Percentiles rank a stretch among this genome's conserved stretches.
Evolutionary conservation across 2,888 invertebrate species (phyloP).

Genomic region (Cynaeus angustus): DNA sequence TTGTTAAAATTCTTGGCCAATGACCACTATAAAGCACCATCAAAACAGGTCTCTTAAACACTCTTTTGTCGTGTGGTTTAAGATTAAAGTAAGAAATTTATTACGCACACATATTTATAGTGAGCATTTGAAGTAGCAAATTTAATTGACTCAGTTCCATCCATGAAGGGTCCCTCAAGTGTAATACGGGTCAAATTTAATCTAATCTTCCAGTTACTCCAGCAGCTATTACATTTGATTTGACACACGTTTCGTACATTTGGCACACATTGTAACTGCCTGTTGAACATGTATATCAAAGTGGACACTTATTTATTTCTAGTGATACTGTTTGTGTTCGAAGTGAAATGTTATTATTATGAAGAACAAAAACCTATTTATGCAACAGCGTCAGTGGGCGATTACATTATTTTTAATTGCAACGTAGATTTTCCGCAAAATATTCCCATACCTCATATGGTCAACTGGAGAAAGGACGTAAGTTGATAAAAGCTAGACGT

Average conservation of each 20-base stretch:
- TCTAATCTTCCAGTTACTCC: slow-evolving; percentile 48
- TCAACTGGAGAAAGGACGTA: slow-evolving; percentile 94
- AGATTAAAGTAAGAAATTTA: slow-evolving; percentile 19
- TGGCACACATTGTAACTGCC: neutral
- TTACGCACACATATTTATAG: slow-evolving; percentile 16
- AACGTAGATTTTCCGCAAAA: slow-evolving; percentile 91
- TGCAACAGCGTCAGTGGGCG: slow-evolving; percentile 82
- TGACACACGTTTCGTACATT: slow-evolving; percentile 34
- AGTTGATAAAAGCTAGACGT: no score
- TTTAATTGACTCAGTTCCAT: slow-evolving; percentile 15
- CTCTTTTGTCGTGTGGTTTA: no score
- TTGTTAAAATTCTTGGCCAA: no score
- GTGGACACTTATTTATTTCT: slow-evolving; percentile 3
- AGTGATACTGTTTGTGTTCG: slow-evolving; percentile 15
- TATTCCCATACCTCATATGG: slow-evolving; percentile 87
- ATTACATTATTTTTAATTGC: slow-evolving; percentile 87
- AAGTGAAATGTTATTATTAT: slow-evolving; percentile 60
- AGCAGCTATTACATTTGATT: slow-evolving; percentile 48
- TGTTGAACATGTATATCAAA: slow-evolving; percentile 12
- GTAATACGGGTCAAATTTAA: slow-evolving; percentile 47
- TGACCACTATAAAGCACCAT: no score
- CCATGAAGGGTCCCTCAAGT: slow-evolving; percentile 36
- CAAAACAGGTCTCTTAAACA: no score
- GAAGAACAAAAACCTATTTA: slow-evolving; percentile 66
- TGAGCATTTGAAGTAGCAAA: slow-evolving; percentile 34